These are phyloP conservation scores for Drosophila equinoxialis DNA, from an alignment of 1,140 invertebrate species.

Conservation along the genomic window DNA sequence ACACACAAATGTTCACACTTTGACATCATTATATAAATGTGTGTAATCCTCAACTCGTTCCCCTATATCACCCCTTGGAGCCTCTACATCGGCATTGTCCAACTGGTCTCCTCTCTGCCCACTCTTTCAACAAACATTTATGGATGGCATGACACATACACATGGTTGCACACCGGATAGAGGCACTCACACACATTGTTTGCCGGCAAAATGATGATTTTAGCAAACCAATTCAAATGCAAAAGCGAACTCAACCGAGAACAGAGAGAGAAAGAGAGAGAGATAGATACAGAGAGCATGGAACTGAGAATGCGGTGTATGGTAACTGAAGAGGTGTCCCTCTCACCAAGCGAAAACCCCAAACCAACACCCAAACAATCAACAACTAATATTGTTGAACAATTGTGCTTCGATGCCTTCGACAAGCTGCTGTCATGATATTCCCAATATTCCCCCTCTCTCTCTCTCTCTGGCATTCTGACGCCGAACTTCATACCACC, in stretches of 20 bases:
- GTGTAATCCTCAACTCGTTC: neutral
- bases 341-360: neutral
- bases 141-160: conserved; percentile 42
- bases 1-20: conserved; percentile 61
- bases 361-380: conserved; percentile 19
- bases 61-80: neutral
- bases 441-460: conserved; percentile 7
- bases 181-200: conserved; percentile 51
- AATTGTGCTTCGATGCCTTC: conserved; percentile 59
- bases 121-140: conserved; percentile 5
- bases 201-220: conserved; percentile 63
- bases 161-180: conserved; percentile 44
- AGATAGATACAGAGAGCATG: too few species aligned
- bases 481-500: conserved; percentile 12
- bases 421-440: conserved; percentile 63
- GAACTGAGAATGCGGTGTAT: conserved; percentile 5
- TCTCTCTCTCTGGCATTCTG: neutral
- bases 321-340: neutral
- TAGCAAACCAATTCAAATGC: conserved; percentile 60
- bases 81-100: neutral
- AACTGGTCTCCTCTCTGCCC: neutral
- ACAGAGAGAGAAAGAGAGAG: neutral
- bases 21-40: conserved; percentile 44
- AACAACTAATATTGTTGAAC: conserved; percentile 61
- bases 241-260: conserved; percentile 31